These are phyloP conservation scores for Chlorodrepanis virens DNA, from an alignment of 2,113 vertebrate species.

Conservation along the genomic window DNA sequence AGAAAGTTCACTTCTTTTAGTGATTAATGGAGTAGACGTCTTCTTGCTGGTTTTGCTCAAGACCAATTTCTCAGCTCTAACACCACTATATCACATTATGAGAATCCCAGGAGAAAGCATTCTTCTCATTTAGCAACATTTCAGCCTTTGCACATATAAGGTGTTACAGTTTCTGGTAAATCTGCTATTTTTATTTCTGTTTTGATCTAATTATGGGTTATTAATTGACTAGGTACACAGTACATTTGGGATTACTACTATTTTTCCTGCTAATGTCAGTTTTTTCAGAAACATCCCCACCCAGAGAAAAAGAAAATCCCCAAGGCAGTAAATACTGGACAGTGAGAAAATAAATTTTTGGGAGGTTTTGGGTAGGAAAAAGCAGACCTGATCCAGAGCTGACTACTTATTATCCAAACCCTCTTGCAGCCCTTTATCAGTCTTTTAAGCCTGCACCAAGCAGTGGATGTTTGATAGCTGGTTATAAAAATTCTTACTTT, in stretches of 20 bases:
- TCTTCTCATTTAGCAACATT: background rate
- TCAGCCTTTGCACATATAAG: background rate
- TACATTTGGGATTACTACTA: background rate
- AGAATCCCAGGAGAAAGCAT: background rate
- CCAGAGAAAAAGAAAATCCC: background rate
- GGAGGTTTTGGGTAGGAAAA: background rate
- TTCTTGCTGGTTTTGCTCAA: background rate
- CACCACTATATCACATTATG: background rate
- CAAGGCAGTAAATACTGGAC: background rate
- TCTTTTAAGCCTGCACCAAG: background rate
- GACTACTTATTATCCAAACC: background rate
- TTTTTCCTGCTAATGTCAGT: background rate
- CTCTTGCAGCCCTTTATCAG: background rate
- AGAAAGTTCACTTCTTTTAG: background rate
- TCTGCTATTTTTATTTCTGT: background rate
- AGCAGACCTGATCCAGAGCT: background rate
- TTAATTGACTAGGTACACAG: background rate
- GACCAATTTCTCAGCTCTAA: background rate
- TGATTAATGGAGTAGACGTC: background rate
- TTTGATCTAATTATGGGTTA: background rate
- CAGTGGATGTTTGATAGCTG: background rate
- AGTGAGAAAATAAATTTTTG: background rate
- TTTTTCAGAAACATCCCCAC: background rate
- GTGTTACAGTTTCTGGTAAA: background rate
- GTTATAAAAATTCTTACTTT: slow-evolving; percentile 16